Conservation (phyloP, 2,888 invertebrate species). For the Taenaris catops region DNA sequence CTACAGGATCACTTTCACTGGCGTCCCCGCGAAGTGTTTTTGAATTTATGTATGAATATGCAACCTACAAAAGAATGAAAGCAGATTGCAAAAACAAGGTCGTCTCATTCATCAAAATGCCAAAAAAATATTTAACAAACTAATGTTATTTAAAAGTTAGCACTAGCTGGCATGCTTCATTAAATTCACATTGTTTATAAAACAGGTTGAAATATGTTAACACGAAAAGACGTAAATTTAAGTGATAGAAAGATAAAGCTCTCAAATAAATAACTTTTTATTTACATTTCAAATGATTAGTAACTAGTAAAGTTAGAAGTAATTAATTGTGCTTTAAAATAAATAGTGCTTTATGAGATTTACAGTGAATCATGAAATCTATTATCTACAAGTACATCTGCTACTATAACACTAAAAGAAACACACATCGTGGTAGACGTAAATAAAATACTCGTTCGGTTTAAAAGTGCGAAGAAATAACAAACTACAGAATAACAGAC, state of each 20-base stretch:
- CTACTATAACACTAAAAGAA: not conserved
- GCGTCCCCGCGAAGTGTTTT: conserved; percentile 60
- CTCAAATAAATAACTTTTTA: too few relatives aligned
- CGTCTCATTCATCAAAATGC: conserved; percentile 31
- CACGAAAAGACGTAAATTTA: not conserved
- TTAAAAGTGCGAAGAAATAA: not conserved
- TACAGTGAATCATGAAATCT: not conserved
- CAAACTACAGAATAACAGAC: conserved; percentile 3
- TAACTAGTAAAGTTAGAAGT: not conserved
- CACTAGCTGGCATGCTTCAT: conserved; percentile 34
- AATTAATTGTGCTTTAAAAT: not conserved
- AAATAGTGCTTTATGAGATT: not conserved
- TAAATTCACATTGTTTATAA: too few relatives aligned
- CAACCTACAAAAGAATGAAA: conserved; percentile 83
- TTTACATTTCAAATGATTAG: not conserved
- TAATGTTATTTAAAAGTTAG: conserved; percentile 34
- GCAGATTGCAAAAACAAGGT: conserved; percentile 72
- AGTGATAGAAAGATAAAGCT: too few relatives aligned
- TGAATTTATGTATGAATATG: conserved; percentile 78
- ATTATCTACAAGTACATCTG: not conserved
- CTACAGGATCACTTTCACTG: conserved; percentile 85
- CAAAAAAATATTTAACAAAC: conserved; percentile 27
- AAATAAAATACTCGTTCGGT: too few relatives aligned
- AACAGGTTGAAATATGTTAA: not conserved
- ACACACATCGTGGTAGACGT: not conserved